These are phyloP conservation scores for Muntiacus reevesi DNA, from an alignment of 2,113 vertebrate genomes.

Conservation along the genomic window DNA sequence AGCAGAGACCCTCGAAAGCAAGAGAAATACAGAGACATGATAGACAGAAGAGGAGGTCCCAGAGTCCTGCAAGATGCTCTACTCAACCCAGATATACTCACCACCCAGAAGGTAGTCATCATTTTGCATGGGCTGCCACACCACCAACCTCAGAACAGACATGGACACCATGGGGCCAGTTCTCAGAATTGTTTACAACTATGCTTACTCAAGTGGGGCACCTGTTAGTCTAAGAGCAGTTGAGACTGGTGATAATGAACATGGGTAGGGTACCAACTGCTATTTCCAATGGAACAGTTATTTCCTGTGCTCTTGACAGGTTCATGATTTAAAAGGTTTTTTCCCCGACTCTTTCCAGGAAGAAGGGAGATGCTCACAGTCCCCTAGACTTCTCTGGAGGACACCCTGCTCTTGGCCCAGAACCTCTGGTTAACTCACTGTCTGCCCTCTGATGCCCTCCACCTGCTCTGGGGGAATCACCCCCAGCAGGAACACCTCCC, in stretches of 20 bases:
- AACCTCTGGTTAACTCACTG: neutral
- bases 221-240: neutral
- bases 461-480: neutral
- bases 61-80: neutral
- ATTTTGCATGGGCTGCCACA: neutral
- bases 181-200: neutral
- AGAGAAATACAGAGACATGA: neutral
- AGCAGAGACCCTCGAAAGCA: neutral
- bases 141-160: neutral
- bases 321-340: neutral
- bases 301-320: neutral
- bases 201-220: neutral
- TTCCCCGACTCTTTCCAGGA: neutral
- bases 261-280: neutral
- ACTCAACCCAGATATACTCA: neutral
- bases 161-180: neutral
- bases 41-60: neutral
- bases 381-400: neutral
- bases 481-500: neutral
- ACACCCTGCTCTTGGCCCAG: neutral
- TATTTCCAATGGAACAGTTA: neutral
- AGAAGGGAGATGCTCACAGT: neutral
- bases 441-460: neutral
- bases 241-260: neutral
- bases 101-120: neutral